Percentiles rank a stretch among this genome's conserved stretches.
These are phyloP conservation scores for Laticauda colubrina DNA, from an alignment of 2,113 vertebrate genomes.

Conservation along the genomic window DNA sequence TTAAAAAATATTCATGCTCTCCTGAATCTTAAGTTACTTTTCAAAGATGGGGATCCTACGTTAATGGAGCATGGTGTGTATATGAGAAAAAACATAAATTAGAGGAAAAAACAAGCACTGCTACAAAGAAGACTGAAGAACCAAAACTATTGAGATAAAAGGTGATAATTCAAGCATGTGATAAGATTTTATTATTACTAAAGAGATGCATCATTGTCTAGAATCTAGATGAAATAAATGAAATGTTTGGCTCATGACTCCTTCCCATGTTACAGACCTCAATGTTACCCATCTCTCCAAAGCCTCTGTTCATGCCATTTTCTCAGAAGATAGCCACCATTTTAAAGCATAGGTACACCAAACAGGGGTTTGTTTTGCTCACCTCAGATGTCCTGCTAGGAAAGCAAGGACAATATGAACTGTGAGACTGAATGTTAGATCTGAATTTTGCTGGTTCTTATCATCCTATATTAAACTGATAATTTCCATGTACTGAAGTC, in stretches of 20 bases:
- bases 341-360: background rate
- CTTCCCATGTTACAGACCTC: background rate
- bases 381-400: background rate
- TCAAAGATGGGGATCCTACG: background rate
- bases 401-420: background rate
- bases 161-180: background rate
- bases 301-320: background rate
- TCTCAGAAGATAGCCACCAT: background rate
- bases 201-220: background rate
- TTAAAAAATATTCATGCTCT: background rate
- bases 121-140: background rate
- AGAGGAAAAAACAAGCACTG: background rate
- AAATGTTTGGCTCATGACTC: background rate
- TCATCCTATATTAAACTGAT: background rate
- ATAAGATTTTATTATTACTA: background rate
- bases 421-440: background rate
- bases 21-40: background rate
- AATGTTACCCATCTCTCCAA: background rate
- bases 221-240: background rate
- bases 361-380: background rate
- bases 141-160: background rate
- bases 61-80: conserved; percentile 17
- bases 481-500: background rate
- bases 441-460: background rate
- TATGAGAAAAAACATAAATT: conserved; percentile 23